These are phyloP conservation scores for Mionectes olivaceus DNA, from an alignment of 2,797 vertebrate species.

Conservation along the genomic window DNA sequence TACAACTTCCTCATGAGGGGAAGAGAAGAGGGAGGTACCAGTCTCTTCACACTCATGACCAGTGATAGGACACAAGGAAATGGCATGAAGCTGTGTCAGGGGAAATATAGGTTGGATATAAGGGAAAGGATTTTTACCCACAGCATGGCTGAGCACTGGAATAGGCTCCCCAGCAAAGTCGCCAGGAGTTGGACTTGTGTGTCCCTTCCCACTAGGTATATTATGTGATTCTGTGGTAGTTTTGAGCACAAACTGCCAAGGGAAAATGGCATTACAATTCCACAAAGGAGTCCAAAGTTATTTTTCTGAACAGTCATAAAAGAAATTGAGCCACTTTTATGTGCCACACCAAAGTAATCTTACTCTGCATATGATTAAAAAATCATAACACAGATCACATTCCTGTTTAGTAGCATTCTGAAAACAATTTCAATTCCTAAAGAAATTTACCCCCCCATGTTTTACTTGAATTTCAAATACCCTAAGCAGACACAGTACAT, in stretches of 20 bases:
- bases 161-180: background rate
- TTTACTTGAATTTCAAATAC: background rate
- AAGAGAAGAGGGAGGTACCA: rapidly evolving
- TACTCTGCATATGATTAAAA: background rate
- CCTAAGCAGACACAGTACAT: background rate
- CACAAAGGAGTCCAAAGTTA: background rate
- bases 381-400: background rate
- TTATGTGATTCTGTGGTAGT: background rate
- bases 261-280: background rate
- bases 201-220: background rate
- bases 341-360: background rate
- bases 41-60: background rate
- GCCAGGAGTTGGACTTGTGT: background rate
- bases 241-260: background rate
- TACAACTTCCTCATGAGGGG: no score
- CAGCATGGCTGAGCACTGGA: background rate
- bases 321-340: background rate
- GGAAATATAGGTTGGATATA: background rate
- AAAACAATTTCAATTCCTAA: background rate
- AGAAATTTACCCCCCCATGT: background rate
- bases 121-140: background rate
- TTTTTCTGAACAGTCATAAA: background rate
- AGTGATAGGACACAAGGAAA: background rate
- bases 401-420: background rate
- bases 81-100: background rate